Evolutionary conservation across 2,113 vertebrate genomes (phyloP), one percentile per base, ranked within the genome.

Genomic region (Ophiodon elongatus): DNA sequence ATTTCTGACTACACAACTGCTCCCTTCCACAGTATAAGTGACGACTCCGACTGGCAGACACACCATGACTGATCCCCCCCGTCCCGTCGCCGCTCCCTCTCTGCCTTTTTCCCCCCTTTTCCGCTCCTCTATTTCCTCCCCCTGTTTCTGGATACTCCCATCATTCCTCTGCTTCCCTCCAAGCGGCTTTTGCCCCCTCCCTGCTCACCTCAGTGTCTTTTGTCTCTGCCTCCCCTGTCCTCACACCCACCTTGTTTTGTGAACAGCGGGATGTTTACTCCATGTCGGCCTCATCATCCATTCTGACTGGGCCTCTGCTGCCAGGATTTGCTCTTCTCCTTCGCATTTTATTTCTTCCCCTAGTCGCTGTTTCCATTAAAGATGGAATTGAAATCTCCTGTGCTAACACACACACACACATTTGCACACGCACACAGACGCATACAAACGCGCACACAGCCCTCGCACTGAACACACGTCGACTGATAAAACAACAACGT

Each of bases 301-400:
- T 91, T 88, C 90, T 79, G 86, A 71, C 73, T 66, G 27, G 83
- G 83, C 79, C 54, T 80, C 79, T 79, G 72, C 77, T 83, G 84
- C 73, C 80, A 91, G 86, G 88, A 89, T 90, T 91, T 86, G 76
- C 86, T 85, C 68, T 35, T 84, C 78, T 85, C 82, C 73, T 79
- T 90, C 80, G 9, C 79, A 70, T 93, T 87, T 87, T 88, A 88
- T 88, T 90, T 90, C 85, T 88, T 93, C 72, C 76, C 65, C 85
- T 90, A 86, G 91, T 93, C 86, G 90, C 80, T 39, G 88, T 89
- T 89, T 93, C 92, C 88, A 92, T 94, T 94, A 92, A 93, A 94
- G 91, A 92, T 91, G 84, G 88, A 92, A 94, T 93, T 94, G 92
- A 94, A 94, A 93, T 90, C 83, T 74, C 85, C 78, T 67, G 57